Base-by-base conservation (phyloP, 2,113 vertebrate species). In the Poeciliopsis retropinna region DNA sequence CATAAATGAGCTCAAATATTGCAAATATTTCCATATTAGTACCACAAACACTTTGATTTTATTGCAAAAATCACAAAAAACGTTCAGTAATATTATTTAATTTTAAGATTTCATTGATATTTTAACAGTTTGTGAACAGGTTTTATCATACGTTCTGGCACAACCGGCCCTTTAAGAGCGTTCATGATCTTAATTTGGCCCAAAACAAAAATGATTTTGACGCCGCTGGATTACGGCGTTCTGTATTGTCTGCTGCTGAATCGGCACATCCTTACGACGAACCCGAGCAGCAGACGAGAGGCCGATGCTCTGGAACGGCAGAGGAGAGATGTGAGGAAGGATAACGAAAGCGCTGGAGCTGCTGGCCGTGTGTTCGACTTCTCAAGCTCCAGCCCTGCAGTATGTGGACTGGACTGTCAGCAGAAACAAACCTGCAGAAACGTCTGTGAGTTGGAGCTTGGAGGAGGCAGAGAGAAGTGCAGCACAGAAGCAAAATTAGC, bases 161-260 rank as follows among this genome's bases (percentile, higher is more conserved):
- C 34, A 37, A 11, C 34, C 2, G 34, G 34, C 10, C 34, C 34
- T 37, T 37, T 37, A 37, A 37, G 34, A 37, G 34, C 34, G 12
- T 37, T 37, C 34, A 37, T 10, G 34, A 37, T 37, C 34, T 37
- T 11, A 10, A 37, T 37, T 37, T 37, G 34, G 34, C 34, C 34
- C 34, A 37, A 37, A 37, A 37, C 34, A 37, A 37, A 34, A 37
- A 37, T 37, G 2, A 37, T 37, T 37, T 37, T 11, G 34, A 37
- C 34, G 12, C 34, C 34, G 92, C 93, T 84, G 86, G 91, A 93
- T 90, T 78, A 84, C 72, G 80, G 72, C 37, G 84, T 70, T 86
- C 60, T 70, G 70, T 60, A 68, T 67, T 69, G 75, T 77, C 76
- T 74, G 71, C 73, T 75, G 88, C 81, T 91, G 90, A 93, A 80